These are phyloP conservation scores for Gallirallus australis DNA, from an alignment of 2,797 vertebrate genomes.

Conservation along the genomic window DNA sequence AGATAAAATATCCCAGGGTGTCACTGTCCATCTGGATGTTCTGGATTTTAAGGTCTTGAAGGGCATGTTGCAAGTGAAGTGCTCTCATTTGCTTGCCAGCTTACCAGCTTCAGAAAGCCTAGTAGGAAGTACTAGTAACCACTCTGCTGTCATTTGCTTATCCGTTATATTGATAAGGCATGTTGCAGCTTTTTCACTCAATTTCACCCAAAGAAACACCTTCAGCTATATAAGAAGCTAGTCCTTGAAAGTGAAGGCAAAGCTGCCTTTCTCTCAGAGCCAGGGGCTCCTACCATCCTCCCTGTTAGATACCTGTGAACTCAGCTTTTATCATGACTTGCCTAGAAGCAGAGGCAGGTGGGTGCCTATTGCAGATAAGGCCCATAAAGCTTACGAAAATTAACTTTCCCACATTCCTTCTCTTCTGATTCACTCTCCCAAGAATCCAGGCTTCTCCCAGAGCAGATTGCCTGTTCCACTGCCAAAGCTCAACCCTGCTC, in stretches of 20 bases:
- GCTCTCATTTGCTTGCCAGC: neutral
- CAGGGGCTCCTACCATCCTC: neutral
- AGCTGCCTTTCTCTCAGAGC: neutral
- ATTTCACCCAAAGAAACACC: neutral
- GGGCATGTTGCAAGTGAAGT: neutral
- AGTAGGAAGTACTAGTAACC: neutral
- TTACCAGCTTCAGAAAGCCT: neutral
- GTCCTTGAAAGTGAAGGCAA: neutral
- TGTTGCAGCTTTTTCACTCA: neutral
- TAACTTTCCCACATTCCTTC: constrained; percentile 24
- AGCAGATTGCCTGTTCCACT: neutral
- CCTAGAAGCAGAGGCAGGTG: neutral
- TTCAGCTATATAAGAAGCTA: neutral
- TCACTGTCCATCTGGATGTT: neutral
- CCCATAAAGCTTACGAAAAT: neutral
- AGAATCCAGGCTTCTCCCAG: neutral
- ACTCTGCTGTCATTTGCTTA: neutral
- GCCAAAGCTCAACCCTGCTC: constrained; percentile 28
- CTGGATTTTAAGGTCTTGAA: neutral
- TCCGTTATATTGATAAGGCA: neutral
- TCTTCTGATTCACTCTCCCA: neutral
- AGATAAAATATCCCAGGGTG: neutral
- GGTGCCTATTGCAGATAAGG: constrained; percentile 6
- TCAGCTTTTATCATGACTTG: neutral
- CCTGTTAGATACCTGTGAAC: neutral